Evolutionary conservation across 2,797 vertebrate genomes (phyloP), one percentile per base, ranked within the genome.

Genomic region (Onychomys leucogaster): DNA sequence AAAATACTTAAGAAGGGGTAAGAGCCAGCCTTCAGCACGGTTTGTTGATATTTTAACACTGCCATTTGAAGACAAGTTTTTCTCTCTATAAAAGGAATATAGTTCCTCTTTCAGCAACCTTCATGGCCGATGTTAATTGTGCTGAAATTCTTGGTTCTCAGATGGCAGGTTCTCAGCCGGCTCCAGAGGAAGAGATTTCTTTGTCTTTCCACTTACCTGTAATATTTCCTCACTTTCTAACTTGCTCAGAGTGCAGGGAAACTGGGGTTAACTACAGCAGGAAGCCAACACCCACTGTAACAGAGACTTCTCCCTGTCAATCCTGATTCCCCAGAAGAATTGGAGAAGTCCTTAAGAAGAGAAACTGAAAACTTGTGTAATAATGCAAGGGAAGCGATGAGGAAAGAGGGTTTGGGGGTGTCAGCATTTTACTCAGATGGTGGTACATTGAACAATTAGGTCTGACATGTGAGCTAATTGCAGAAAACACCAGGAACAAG

Each of bases 141-240:
- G 57, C 73, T 77, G 73, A 17, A 37, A 78, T 49, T 49, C 57
- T 89, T 46, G 41, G 17, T 43, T 63, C 73, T n/a, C 41, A n/a
- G 57, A 37, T 63, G 87, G 87, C 41, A 34, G 59, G 21, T 10
- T 29, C 73, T n/a, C 34, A 17, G 32, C 73, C 46, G 57, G 43
- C 41, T 77, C 57, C 87, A 89, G 23, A 63, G 41, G 21, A 63
- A 89, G 88, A 59, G 57, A 34, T 59, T n/a, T n/a, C 73, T 89
- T 61, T 77, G 41, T 65, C 59, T 89, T 59, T 59, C 55, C 57
- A 75, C 3, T 4, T 76, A 34, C 41, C 5, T 4, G 2, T 27
- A n/a, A 12, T 77, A n/a, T 77, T 46, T 34, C 43, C 41, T 27
- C 14, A 1, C 29, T 34, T 61, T 61, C 29, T 76, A 10, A 46